phyloP scores from a whole-genome alignment of 2,113 vertebrate genomes.

The Tragelaphus imberbis region DNA sequence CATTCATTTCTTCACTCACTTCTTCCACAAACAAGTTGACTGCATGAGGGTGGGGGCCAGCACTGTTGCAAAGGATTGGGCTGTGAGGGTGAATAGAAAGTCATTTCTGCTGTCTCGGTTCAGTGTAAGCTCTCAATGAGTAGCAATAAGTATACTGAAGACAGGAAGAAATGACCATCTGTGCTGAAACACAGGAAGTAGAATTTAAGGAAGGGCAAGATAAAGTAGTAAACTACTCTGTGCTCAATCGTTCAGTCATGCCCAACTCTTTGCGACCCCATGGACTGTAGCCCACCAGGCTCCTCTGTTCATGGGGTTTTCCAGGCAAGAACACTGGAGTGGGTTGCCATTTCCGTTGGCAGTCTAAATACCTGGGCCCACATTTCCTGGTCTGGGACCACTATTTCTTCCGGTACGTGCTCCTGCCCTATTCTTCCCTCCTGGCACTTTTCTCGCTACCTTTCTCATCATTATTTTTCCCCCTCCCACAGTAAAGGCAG shows the following conservation, averaged over 20 bases:
- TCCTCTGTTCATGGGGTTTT: not conserved
- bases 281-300: not conserved
- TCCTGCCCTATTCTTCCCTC: not conserved
- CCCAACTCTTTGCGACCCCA: not conserved
- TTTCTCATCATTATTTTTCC: not conserved
- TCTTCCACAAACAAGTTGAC: not conserved
- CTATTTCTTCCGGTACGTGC: not conserved
- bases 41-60: not conserved
- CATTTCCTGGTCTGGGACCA: not conserved
- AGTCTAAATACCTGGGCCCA: not conserved
- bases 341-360: not conserved
- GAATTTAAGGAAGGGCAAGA: not conserved
- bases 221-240: not conserved
- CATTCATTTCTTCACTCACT: not conserved
- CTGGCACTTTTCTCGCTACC: not conserved
- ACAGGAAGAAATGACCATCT: not conserved
- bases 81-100: not conserved
- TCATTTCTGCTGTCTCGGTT: not conserved
- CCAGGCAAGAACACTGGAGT: not conserved
- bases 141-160: not conserved
- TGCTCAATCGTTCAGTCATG: not conserved
- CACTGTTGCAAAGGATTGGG: not conserved
- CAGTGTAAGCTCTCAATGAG: not conserved
- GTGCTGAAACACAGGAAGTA: not conserved
- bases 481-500: not conserved